phyloP scores from a whole-genome alignment of 2,888 invertebrate genomes.

The Mesorhabditis spiculigera region DNA sequence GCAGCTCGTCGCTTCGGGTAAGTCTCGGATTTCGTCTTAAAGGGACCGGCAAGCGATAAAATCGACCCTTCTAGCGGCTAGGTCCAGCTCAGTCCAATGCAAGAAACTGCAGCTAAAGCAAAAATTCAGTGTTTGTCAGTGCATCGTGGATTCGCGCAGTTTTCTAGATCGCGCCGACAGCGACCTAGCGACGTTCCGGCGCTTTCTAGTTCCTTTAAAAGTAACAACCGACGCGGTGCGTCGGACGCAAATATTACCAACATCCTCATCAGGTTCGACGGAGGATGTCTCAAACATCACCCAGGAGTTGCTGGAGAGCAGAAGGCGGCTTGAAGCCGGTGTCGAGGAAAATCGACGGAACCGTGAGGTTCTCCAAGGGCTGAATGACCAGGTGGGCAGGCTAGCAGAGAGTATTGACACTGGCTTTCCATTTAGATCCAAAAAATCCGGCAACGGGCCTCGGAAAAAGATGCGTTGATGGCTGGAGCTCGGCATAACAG shows the following conservation, averaged over 20 bases:
- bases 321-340: conserved; percentile 31
- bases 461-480: conserved; percentile 18
- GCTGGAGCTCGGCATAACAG: not conserved
- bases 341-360: conserved; percentile 29
- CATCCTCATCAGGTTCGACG: not conserved
- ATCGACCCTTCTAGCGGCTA: too few species aligned
- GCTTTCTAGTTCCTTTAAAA: not conserved
- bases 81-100: too few species aligned
- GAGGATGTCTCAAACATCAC: conserved; percentile 29
- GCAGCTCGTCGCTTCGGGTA: not conserved
- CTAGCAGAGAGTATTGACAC: not conserved
- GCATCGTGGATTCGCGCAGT: too few species aligned
- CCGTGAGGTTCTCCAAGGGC: conserved; percentile 31
- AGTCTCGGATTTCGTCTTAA: too few species aligned
- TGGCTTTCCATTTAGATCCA: conserved; percentile 23
- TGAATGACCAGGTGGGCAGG: conserved; percentile 28
- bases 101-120: too few species aligned
- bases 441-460: conserved; percentile 28
- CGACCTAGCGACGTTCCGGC: too few species aligned
- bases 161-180: too few species aligned
- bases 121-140: too few species aligned
- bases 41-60: too few species aligned
- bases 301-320: conserved; percentile 29
- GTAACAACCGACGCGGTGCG: not conserved
- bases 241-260: not conserved